These are phyloP conservation scores for Wasmannia auropunctata DNA, from an alignment of 1,140 invertebrate genomes.

Conservation along the genomic window DNA sequence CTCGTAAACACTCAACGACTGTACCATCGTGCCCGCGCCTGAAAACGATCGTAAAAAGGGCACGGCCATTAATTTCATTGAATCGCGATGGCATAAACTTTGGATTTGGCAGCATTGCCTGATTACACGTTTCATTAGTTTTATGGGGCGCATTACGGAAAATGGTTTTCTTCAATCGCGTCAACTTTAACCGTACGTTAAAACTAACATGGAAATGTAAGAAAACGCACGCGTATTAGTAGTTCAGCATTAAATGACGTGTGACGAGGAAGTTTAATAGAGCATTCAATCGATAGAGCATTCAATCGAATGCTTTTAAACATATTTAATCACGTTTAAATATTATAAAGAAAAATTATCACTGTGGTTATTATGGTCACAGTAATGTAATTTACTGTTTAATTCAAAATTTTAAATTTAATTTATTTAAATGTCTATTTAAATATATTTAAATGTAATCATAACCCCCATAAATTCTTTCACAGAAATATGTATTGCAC, in stretches of 20 bases:
- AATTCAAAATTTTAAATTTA: not conserved
- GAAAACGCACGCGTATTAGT: not conserved
- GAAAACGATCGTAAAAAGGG: slow-evolving; percentile 68
- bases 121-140: slow-evolving; percentile 17
- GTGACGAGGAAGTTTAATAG: slow-evolving; percentile 8
- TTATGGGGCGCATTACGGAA: slow-evolving; percentile 37
- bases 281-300: not conserved
- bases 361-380: not conserved
- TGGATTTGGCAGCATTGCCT: slow-evolving; percentile 32
- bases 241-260: not conserved
- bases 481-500: not conserved
- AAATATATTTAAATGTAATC: no score
- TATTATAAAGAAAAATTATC: not conserved
- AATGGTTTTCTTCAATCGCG: not conserved
- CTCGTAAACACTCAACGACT: slow-evolving; percentile 95
- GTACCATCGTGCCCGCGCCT: slow-evolving; percentile 86
- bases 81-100: slow-evolving; percentile 45
- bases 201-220: not conserved
- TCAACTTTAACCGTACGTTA: not conserved
- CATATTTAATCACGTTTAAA: not conserved
- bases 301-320: not conserved
- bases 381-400: not conserved
- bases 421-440: no score
- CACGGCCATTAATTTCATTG: slow-evolving; percentile 58
- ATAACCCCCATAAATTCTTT: not conserved